Conservation (phyloP, 2,113 vertebrate species). For the Dasypus novemcinctus region DNA sequence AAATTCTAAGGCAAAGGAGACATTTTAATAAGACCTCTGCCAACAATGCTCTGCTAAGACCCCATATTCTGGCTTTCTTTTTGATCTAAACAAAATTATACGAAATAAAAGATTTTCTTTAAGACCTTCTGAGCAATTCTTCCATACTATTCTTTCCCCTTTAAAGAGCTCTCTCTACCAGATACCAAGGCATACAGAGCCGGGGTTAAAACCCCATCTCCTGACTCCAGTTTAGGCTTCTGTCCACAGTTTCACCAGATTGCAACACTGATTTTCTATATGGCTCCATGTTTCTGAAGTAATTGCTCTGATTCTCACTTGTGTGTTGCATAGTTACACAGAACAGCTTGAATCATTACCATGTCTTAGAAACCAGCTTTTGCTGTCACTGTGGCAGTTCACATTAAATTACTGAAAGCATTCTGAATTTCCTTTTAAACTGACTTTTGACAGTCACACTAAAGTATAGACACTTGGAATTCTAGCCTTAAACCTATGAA, state of each 20-base stretch:
- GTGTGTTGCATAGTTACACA: conserved; percentile 57
- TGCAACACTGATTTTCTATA: not conserved
- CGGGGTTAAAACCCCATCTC: not conserved
- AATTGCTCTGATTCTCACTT: not conserved
- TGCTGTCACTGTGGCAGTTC: conserved; percentile 72
- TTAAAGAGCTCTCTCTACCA: not conserved
- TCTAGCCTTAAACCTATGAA: conserved; percentile 50
- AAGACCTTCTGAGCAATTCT: not conserved
- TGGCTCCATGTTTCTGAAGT: not conserved
- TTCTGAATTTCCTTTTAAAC: conserved; percentile 79
- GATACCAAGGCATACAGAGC: not conserved
- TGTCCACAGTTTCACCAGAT: not conserved
- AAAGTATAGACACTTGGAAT: conserved; percentile 67
- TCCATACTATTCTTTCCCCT: not conserved
- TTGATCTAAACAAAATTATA: not conserved
- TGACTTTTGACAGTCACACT: not conserved
- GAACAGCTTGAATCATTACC: conserved; percentile 75
- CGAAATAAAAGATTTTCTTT: not conserved
- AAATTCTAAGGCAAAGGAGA: not conserved
- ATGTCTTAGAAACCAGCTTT: conserved; percentile 76
- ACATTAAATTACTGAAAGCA: conserved; percentile 71
- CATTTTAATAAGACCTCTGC: not conserved
- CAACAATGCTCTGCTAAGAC: not conserved
- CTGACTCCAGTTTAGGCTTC: not conserved
- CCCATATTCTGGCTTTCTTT: not conserved